phyloP scores from a whole-genome alignment of 2,797 vertebrate species.

The Pipistrellus nathusii region DNA sequence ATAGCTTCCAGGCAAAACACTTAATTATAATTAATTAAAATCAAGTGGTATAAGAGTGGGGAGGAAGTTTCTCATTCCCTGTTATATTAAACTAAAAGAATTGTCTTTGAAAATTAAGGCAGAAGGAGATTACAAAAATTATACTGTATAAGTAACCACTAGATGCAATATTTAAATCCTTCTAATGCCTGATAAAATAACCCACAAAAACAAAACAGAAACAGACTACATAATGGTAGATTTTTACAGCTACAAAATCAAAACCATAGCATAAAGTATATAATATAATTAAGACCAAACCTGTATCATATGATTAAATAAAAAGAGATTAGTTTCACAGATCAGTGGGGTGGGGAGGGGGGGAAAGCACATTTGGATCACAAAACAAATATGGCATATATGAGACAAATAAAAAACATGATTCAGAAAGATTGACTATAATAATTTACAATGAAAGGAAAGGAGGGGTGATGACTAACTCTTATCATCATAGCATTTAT shows the following conservation, averaged over 20 bases:
- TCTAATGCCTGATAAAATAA: background rate
- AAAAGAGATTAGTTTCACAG: background rate
- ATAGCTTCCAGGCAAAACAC: background rate
- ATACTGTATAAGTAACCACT: background rate
- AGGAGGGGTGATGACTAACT: background rate
- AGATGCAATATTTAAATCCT: background rate
- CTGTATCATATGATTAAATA: background rate
- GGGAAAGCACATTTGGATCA: background rate
- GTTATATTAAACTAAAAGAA: background rate
- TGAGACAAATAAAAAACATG: background rate
- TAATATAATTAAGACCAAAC: background rate
- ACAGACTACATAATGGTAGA: background rate
- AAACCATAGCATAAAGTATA: background rate
- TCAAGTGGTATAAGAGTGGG: background rate
- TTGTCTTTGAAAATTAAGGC: background rate
- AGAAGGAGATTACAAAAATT: background rate
- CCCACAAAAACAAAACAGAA: background rate
- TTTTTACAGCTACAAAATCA: constrained; percentile 20
- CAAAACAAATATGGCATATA: background rate
- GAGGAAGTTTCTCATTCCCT: background rate
- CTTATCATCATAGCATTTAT: background rate
- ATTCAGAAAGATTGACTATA: background rate
- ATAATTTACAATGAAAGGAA: background rate
- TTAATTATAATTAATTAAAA: constrained; percentile 27
- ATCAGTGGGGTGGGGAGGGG: background rate